Evolutionary conservation across 2,888 invertebrate species (phyloP), one percentile per base, ranked within the genome.

Genomic region (Neoitamus cyanurus): DNA sequence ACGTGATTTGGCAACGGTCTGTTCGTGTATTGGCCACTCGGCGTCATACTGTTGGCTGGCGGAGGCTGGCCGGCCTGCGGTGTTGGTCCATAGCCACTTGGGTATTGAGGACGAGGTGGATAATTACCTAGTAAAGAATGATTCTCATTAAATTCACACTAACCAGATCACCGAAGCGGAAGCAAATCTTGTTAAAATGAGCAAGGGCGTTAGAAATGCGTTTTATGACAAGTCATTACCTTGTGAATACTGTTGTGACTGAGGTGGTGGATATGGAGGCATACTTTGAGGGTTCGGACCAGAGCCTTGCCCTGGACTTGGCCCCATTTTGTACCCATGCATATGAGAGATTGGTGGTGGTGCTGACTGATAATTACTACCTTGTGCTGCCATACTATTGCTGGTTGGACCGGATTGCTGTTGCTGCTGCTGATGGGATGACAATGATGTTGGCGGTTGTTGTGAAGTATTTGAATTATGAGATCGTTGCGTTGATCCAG

Each of bases 271-370:
- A 90, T 93, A 93, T 85, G 93, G 91, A 72, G 93, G 90, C 91
- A 93, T 92, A 88, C 92, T 92, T 88, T 93, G 93, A 84, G 92
- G 90, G 85, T 87, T 85, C 83, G 88, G 85, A 84, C 93, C 92
- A 88, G 93, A 92, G 89, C 93, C 88, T 88, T 89, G 88, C 20
- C 93, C 92, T 86, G 93, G 93, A 89, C 93, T 94, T 72, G 93
- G 93, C 82, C 92, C 91, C 92, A 93, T 92, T 91, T 94, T 94
- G 89, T 94, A 95, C 88, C 92, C 93, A 88, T 91, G 91, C 89
- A 91, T 91, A 88, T 91, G 91, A 84, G 90, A 90, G 20, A 90
- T 89, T 83, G 87, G 87, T 86, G 87, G 88, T 84, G 87, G 87
- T 87, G 88, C 86, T 82, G 87, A 84, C 84, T 87, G 87, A 86